Percentiles rank a stretch among this genome's conserved stretches.
These are phyloP conservation scores for Ceraclea dissimilis DNA, from an alignment of 2,888 invertebrate genomes.

Conservation along the genomic window DNA sequence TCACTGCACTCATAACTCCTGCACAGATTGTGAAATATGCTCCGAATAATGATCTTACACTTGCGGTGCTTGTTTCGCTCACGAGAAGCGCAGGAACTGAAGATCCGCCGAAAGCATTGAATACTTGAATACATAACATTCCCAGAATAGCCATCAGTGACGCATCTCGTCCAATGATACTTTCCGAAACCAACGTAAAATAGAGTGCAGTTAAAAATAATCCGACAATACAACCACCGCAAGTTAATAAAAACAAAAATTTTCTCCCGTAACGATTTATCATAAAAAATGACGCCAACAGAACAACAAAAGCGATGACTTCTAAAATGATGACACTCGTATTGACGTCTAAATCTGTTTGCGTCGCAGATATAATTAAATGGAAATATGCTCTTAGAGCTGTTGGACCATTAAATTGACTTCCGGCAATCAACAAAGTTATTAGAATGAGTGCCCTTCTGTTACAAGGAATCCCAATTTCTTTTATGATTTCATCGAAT, in stretches of 20 bases:
- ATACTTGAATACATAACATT: conserved; percentile 8
- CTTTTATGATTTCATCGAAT: conserved; percentile 9
- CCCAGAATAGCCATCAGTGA: conserved; percentile 11
- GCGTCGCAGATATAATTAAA: conserved; percentile 9
- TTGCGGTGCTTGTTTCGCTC: conserved; percentile 17
- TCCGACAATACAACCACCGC: conserved; percentile 6
- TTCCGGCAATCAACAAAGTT: conserved; percentile 3
- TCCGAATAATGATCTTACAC: conserved; percentile 12
- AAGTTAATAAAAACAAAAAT: conserved; percentile 6
- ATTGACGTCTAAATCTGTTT: background rate
- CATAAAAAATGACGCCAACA: conserved; percentile 6
- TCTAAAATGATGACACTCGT: conserved; percentile 7
- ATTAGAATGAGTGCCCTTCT: conserved; percentile 5
- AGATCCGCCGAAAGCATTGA: conserved; percentile 5
- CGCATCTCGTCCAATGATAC: background rate
- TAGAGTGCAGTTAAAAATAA: conserved; percentile 2
- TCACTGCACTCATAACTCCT: conserved; percentile 5
- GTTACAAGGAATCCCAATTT: conserved; percentile 10
- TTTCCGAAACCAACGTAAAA: conserved; percentile 6
- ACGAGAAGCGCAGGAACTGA: conserved; percentile 7
- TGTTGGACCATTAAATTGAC: conserved; percentile 10
- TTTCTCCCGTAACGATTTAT: conserved; percentile 9
- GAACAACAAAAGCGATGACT: conserved; percentile 2
- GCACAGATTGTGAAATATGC: background rate
- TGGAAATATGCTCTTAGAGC: conserved; percentile 9